Evolutionary conservation across 2,888 invertebrate species (phyloP), one percentile per base, ranked within the genome.

Genomic region (Zelleria hepariella): DNA sequence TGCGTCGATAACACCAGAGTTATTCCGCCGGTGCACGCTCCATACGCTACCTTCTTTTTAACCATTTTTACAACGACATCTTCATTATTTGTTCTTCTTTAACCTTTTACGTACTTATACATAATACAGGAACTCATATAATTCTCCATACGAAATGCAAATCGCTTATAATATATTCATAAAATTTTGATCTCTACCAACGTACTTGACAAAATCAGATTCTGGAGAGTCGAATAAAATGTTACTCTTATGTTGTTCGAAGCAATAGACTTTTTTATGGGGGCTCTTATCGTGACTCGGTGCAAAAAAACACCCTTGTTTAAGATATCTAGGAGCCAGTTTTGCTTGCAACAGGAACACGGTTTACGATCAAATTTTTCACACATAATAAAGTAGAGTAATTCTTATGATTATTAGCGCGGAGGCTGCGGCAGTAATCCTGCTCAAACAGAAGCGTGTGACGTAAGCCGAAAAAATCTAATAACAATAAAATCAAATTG

Each of bases 401-500:
- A 85, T 86, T 86, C 86, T 84, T 88, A 86, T 86, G 88, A 88
- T 88, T 88, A 88, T 88, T 87, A 88, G 85, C 84, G 75, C 68
- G 67, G 86, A 86, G 86, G 81, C 82, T 81, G 78, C 81, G 85
- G 80, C 83, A 86, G 80, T 88, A 88, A 88, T 86, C 88, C 86
- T 78, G 76, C 72, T 75, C 82, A 73, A 82, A 82, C 86, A 78
- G 73, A 73, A 75, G 77, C 72, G 80, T 79, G 85, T 86, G 88
- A 88, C 88, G 83, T 86, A 86, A 88, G 77, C 87, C 85, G 85
- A 84, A 86, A 88, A 86, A 88, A 86, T 87, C 86, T 87, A 86
- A 88, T 88, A 87, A 87, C 88, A 88, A 87, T 88, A 88, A 88
- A 88, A 87, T 85, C 86, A 82, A 87, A 88, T 88, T 88, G 89